Evolutionary conservation across 2,113 vertebrate species (phyloP).

Genomic region (Egretta garzetta): DNA sequence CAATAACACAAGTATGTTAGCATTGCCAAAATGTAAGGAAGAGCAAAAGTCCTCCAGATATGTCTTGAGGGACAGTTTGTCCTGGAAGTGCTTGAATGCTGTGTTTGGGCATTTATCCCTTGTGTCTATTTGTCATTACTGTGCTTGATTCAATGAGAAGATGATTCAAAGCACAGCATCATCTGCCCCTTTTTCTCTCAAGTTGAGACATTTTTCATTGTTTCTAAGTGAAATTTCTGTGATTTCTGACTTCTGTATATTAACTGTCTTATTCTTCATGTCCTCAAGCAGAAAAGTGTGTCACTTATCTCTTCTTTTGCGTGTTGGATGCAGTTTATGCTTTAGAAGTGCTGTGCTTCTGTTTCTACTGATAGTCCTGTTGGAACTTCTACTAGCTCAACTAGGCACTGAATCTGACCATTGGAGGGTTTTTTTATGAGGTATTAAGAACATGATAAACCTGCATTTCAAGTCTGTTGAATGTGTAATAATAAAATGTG

Average conservation of each 20-base stretch:
- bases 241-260: neutral
- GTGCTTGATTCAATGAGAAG: neutral
- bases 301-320: neutral
- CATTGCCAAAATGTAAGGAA: neutral
- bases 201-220: neutral
- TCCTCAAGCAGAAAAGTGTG: neutral
- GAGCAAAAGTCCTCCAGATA: neutral
- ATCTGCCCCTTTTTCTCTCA: neutral
- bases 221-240: neutral
- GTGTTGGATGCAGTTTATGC: neutral
- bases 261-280: neutral
- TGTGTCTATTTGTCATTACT: neutral
- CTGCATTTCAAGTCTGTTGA: neutral
- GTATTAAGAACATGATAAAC: neutral
- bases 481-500: neutral
- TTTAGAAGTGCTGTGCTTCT: neutral
- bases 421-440: neutral
- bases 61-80: neutral
- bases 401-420: neutral
- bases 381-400: neutral
- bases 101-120: neutral
- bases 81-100: neutral
- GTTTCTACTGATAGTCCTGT: neutral
- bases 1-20: neutral
- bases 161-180: neutral